phyloP scores from a whole-genome alignment of 2,113 vertebrate genomes.

The Ceyx melanurus region DNA sequence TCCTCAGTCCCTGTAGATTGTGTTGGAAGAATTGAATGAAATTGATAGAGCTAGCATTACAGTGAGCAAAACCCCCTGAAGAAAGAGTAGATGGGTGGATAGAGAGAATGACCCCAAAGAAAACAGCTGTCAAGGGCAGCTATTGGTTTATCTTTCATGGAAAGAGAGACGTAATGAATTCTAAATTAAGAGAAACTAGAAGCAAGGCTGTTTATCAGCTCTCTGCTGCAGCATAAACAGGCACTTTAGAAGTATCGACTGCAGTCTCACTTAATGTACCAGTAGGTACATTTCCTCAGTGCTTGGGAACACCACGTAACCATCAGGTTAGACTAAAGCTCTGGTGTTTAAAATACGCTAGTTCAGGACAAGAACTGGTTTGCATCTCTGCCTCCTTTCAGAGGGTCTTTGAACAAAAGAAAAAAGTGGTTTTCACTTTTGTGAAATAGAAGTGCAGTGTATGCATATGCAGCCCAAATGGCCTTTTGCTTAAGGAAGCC shows the following conservation, averaged over 20 bases:
- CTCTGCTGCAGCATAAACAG: conserved; percentile 7
- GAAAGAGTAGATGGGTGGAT: conserved; percentile 76
- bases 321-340: neutral
- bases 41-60: conserved; percentile 83
- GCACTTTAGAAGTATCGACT: conserved; percentile 28
- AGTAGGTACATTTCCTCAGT: conserved; percentile 2
- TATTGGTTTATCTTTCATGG: conserved; percentile 79
- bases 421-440: neutral
- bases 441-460: neutral
- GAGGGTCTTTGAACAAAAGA: neutral
- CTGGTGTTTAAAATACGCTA: neutral
- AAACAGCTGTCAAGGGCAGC: conserved; percentile 86
- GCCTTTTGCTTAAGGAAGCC: neutral
- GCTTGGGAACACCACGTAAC: neutral
- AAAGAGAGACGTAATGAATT: conserved; percentile 76
- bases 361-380: neutral
- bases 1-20: conserved; percentile 75
- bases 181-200: conserved; percentile 71
- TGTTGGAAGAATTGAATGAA: conserved; percentile 81
- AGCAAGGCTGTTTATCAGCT: conserved; percentile 40
- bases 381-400: neutral
- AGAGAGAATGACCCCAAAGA: conserved; percentile 77
- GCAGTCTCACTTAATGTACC: conserved; percentile 39
- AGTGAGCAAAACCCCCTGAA: conserved; percentile 77
- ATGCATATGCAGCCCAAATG: accelerated